Percentiles rank a stretch among this genome's conserved stretches.
These are phyloP conservation scores for Microctenopoma steveboyesi DNA, from an alignment of 2,797 vertebrate species.

Conservation along the genomic window DNA sequence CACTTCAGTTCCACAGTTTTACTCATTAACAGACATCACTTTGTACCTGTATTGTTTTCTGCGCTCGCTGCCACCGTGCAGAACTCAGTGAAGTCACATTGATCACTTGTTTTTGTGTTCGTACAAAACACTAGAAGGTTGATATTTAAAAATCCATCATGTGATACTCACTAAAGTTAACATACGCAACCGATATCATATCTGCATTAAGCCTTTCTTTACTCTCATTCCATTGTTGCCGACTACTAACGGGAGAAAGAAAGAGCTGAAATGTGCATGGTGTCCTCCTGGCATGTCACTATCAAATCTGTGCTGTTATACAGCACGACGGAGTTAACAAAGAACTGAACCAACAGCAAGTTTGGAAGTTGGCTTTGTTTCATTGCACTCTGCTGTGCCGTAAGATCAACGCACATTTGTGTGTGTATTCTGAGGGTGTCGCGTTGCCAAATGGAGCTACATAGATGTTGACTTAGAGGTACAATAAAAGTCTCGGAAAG, in stretches of 20 bases:
- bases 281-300: constrained; percentile 59
- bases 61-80: neutral
- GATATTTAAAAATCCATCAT: neutral
- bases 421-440: neutral
- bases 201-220: constrained; percentile 19
- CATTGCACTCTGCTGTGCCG: constrained; percentile 8
- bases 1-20: neutral
- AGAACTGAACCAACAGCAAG: constrained; percentile 32
- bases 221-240: constrained; percentile 17
- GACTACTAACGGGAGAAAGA: constrained; percentile 34
- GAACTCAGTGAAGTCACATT: neutral
- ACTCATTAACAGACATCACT: neutral
- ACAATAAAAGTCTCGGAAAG: neutral
- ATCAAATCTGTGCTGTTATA: constrained; percentile 73
- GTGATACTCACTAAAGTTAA: neutral
- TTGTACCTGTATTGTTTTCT: neutral
- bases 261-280: constrained; percentile 35
- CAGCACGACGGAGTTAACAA: constrained; percentile 36
- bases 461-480: constrained; percentile 1
- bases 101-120: neutral
- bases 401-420: neutral
- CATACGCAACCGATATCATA: neutral
- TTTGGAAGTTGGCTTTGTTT: constrained; percentile 8
- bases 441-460: constrained; percentile 2
- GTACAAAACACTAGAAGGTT: neutral